phyloP scores from a whole-genome alignment of 2,113 vertebrate genomes.

The Paracanthobrama guichenoti region DNA sequence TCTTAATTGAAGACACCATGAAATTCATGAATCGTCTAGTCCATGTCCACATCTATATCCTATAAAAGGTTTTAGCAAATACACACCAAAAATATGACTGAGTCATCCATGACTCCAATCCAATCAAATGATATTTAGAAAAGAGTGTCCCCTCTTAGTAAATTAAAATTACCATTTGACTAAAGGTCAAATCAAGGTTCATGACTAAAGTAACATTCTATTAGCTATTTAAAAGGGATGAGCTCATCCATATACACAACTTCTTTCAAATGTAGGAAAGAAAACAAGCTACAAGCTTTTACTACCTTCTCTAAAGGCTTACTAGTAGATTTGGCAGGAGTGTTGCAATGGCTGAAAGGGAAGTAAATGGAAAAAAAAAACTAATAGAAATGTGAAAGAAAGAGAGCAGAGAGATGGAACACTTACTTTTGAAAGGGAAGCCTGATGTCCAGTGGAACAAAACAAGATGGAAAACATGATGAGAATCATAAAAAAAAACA shows the following conservation, averaged over 20 bases:
- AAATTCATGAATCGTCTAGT: not conserved
- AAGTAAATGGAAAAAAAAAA: slow-evolving; percentile 52
- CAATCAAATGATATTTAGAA: not conserved
- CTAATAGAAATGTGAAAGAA: slow-evolving; percentile 33
- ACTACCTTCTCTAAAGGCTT: slow-evolving; percentile 35
- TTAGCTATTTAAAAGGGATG: not conserved
- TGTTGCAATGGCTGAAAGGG: slow-evolving; percentile 43
- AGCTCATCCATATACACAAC: not conserved
- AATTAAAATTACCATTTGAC: not conserved
- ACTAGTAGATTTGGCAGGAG: slow-evolving; percentile 40
- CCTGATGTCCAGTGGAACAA: slow-evolving; percentile 87
- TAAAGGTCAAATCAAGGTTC: not conserved
- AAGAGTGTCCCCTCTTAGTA: not conserved
- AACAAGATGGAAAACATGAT: slow-evolving; percentile 74
- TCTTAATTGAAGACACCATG: not conserved
- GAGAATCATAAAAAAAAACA: slow-evolving; percentile 67
- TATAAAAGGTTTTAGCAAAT: not conserved
- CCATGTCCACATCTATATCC: not conserved
- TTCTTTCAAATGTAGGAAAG: not conserved
- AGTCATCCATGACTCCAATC: not conserved
- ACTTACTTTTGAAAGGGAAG: slow-evolving; percentile 94
- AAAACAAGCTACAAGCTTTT: slow-evolving; percentile 23
- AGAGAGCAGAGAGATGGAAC: slow-evolving; percentile 71
- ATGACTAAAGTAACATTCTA: not conserved
- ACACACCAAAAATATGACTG: not conserved